These are phyloP conservation scores for Crocallis elinguaria DNA, from an alignment of 2,888 invertebrate species.

Conservation along the genomic window DNA sequence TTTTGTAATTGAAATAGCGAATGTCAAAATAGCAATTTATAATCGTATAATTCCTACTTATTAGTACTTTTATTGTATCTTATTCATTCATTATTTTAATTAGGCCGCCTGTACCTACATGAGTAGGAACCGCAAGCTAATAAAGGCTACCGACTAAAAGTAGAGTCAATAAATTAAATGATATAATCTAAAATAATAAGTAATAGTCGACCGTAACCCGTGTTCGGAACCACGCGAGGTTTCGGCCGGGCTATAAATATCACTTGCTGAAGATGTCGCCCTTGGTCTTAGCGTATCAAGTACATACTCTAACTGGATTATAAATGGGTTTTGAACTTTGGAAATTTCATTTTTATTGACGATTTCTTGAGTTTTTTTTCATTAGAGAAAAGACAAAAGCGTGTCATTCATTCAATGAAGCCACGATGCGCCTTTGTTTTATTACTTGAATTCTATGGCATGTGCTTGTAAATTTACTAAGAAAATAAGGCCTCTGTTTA, in stretches of 20 bases:
- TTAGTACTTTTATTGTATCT: too few species aligned
- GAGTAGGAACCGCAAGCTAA: not conserved
- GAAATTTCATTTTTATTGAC: not conserved
- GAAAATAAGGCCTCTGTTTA: too few species aligned
- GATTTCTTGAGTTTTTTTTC: not conserved
- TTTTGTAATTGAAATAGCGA: too few species aligned
- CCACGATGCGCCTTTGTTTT: too few species aligned
- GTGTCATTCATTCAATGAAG: too few species aligned
- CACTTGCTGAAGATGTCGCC: slow-evolving; percentile 31
- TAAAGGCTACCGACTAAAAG: not conserved
- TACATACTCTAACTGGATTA: slow-evolving; percentile 20
- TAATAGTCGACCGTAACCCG: slow-evolving; percentile 17
- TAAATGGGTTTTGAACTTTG: slow-evolving; percentile 16
- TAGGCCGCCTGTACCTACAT: not conserved
- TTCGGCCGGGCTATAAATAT: slow-evolving; percentile 31
- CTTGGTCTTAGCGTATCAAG: slow-evolving; percentile 30
- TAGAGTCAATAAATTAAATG: slow-evolving; percentile 2
- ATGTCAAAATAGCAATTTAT: too few species aligned
- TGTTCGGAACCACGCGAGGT: slow-evolving; percentile 30
- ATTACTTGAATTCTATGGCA: too few species aligned
- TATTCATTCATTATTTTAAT: slow-evolving; percentile 1
- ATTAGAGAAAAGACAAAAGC: not conserved
- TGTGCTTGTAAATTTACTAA: too few species aligned
- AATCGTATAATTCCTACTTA: too few species aligned
- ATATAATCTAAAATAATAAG: slow-evolving; percentile 17